Conservation (phyloP, 2,888 invertebrate genomes). For the Heliconius erato region DNA sequence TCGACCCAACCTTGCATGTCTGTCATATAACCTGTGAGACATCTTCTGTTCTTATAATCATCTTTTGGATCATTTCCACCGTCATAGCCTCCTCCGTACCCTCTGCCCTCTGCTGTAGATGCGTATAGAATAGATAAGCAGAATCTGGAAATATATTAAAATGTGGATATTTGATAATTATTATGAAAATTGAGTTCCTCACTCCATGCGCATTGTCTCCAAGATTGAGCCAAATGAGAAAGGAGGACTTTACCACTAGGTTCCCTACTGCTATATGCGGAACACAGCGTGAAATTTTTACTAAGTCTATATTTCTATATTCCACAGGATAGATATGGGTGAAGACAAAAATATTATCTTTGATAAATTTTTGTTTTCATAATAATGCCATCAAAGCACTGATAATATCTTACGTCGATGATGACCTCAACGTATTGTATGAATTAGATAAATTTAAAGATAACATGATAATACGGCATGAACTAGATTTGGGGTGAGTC, state of each 20-base stretch:
- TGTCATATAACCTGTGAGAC: slow-evolving; percentile 76
- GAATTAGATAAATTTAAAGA: not conserved
- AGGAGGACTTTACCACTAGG: not conserved
- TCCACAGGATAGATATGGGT: not conserved
- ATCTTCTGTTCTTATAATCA: slow-evolving; percentile 47
- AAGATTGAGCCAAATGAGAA: no score
- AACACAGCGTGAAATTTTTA: not conserved
- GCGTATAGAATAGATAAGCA: slow-evolving; percentile 28
- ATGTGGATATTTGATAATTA: not conserved
- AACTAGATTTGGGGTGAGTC: not conserved
- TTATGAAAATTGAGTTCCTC: no score
- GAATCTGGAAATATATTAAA: slow-evolving; percentile 36
- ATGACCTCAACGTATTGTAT: not conserved
- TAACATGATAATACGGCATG: not conserved
- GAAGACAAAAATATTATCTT: not conserved
- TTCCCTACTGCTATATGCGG: not conserved
- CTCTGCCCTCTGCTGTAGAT: slow-evolving; percentile 19
- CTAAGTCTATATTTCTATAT: not conserved
- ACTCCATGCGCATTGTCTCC: no score
- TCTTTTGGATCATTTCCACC: slow-evolving; percentile 12
- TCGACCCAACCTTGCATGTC: slow-evolving; percentile 76
- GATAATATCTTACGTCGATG: not conserved
- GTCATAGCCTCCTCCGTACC: not conserved
- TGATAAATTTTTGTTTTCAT: not conserved
- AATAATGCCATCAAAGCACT: not conserved